These are phyloP conservation scores for Cryptophagus acutangulus DNA, from an alignment of 2,888 invertebrate genomes.

Conservation along the genomic window DNA sequence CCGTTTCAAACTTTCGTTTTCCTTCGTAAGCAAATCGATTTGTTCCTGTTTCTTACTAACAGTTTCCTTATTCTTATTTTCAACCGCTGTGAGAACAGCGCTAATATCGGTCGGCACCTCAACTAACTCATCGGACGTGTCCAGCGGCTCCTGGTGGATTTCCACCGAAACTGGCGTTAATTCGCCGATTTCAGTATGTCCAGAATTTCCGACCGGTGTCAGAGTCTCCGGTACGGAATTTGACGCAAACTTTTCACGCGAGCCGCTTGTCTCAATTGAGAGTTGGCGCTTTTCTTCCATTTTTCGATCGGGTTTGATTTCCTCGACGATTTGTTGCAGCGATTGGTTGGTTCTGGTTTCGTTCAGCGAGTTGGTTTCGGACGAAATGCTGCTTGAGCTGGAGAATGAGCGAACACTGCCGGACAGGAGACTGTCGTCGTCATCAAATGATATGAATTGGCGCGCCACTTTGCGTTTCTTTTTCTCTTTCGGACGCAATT, in stretches of 20 bases:
- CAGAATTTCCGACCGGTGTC: slow-evolving; percentile 45
- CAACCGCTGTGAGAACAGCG: slow-evolving; percentile 42
- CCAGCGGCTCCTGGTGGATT: slow-evolving; percentile 34
- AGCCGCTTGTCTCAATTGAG: slow-evolving; percentile 42
- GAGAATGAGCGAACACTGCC: slow-evolving; percentile 35
- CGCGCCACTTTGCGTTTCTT: slow-evolving; percentile 49
- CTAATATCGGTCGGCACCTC: slow-evolving; percentile 44
- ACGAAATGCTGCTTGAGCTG: slow-evolving; percentile 39
- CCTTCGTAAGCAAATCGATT: slow-evolving; percentile 51
- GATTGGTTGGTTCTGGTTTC: slow-evolving; percentile 24
- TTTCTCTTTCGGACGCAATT: too few relatives aligned
- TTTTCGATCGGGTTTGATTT: background rate
- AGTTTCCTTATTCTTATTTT: slow-evolving; percentile 43
- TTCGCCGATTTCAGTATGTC: slow-evolving; percentile 47
- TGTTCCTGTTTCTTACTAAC: slow-evolving; percentile 37
- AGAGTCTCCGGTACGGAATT: slow-evolving; percentile 39
- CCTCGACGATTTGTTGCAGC: slow-evolving; percentile 13
- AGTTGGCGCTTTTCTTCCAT: slow-evolving; percentile 27
- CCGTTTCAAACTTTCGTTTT: slow-evolving; percentile 78
- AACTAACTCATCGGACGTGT: slow-evolving; percentile 38
- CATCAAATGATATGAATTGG: slow-evolving; percentile 67
- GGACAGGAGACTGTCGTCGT: slow-evolving; percentile 50
- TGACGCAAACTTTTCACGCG: slow-evolving; percentile 36
- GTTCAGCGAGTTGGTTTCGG: slow-evolving; percentile 31
- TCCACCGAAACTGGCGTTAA: slow-evolving; percentile 49